Conservation (phyloP, 1,140 invertebrate species). For the Ostrea denselamellosa region DNA sequence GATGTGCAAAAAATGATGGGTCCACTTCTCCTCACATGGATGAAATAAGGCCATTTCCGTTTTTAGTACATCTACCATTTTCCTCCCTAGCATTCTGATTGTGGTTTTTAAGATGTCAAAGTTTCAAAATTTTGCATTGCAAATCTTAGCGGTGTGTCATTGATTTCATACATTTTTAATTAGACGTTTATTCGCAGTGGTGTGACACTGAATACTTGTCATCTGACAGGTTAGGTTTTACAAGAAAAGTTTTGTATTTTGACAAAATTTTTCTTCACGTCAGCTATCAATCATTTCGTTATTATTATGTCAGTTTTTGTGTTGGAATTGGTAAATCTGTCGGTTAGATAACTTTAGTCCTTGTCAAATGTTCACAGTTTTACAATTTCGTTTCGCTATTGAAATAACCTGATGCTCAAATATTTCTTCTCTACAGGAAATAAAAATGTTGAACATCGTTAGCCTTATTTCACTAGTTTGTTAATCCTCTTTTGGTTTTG, state of each 20-base stretch:
- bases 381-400: too few species aligned
- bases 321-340: background rate
- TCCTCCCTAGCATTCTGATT: background rate
- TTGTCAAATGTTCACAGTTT: too few species aligned
- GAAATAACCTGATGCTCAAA: too few species aligned
- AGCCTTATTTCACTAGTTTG: too few species aligned
- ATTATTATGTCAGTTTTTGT: background rate
- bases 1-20: background rate
- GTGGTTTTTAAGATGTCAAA: slow-evolving; percentile 9
- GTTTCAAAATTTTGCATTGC: slow-evolving; percentile 2
- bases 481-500: too few species aligned
- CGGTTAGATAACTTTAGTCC: too few species aligned
- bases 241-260: background rate
- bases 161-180: slow-evolving; percentile 13
- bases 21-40: background rate
- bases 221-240: background rate
- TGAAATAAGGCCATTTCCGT: background rate
- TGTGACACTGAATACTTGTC: background rate
- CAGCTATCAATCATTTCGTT: background rate
- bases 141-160: background rate
- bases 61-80: background rate
- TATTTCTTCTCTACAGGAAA: too few species aligned
- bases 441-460: too few species aligned
- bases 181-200: background rate
- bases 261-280: background rate